A percentile compares a stretch with the other conserved stretches of the same genome.
These are phyloP conservation scores for Pseudonaja textilis DNA, from an alignment of 2,113 vertebrate species.

Conservation along the genomic window DNA sequence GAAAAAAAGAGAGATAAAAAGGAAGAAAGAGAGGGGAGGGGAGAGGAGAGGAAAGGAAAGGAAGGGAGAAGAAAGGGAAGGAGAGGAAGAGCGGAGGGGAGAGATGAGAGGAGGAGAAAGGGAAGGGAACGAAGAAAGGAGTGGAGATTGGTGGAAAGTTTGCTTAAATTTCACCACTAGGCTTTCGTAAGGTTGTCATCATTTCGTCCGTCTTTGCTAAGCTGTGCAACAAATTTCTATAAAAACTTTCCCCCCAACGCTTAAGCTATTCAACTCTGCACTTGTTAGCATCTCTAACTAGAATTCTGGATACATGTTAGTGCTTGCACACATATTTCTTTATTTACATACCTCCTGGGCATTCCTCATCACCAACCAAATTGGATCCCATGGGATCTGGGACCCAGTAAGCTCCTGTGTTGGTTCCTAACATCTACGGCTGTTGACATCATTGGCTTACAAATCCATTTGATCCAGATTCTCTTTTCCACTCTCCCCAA, in stretches of 20 bases:
- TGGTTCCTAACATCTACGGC: background rate
- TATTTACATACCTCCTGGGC: conserved; percentile 46
- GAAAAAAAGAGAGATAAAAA: no score
- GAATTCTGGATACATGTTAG: conserved; percentile 26
- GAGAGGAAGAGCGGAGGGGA: no score
- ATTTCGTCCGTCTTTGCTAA: conserved; percentile 14
- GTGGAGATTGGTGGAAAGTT: background rate
- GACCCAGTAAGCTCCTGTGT: background rate
- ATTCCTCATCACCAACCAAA: conserved; percentile 51
- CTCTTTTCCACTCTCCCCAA: background rate
- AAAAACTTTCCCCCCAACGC: background rate
- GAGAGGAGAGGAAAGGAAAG: no score
- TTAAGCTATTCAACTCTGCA: conserved; percentile 1
- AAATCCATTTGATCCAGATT: background rate
- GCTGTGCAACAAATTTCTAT: conserved; percentile 23
- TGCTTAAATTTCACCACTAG: background rate
- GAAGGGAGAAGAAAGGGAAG: background rate
- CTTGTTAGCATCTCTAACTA: conserved; percentile 47
- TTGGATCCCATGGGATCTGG: conserved; percentile 60
- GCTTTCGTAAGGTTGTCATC: background rate
- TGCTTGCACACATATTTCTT: conserved; percentile 3
- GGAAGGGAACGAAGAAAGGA: background rate
- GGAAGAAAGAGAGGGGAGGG: no score
- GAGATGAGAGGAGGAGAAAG: background rate
- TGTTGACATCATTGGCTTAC: fast-evolving